A percentile compares a stretch with the other conserved stretches of the same genome.
Evolutionary conservation across 2,888 invertebrate species (phyloP).

Genomic region (Mesorhabditis spiculigera): DNA sequence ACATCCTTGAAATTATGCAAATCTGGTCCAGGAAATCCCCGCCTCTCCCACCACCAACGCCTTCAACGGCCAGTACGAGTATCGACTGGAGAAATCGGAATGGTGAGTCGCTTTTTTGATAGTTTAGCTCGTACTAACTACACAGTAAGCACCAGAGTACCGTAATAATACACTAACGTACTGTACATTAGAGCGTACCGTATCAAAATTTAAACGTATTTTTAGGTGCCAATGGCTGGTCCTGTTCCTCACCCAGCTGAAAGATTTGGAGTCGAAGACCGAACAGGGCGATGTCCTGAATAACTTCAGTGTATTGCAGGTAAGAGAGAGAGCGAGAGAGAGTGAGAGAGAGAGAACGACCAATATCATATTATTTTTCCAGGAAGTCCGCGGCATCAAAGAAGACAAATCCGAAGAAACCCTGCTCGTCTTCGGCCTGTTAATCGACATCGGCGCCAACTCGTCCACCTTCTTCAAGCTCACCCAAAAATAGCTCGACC

Average conservation of each 20-base stretch:
- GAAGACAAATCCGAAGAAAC: conserved; percentile 97
- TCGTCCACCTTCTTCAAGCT: not conserved
- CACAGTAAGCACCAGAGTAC: no score
- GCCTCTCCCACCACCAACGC: conserved; percentile 12
- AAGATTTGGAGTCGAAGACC: conserved; percentile 82
- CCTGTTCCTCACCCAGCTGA: conserved; percentile 97
- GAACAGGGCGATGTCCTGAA: conserved; percentile 99
- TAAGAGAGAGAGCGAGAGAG: conserved; percentile 59
- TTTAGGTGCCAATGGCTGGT: conserved; percentile 94
- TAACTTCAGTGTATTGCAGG: conserved; percentile 99
- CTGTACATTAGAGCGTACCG: not conserved
- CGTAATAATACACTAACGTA: not conserved
- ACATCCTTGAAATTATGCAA: not conserved
- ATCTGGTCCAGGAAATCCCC: conserved; percentile 17
- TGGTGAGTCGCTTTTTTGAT: no score
- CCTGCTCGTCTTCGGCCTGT: conserved; percentile 93
- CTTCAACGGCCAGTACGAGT: conserved; percentile 12
- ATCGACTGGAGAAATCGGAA: conserved; percentile 5
- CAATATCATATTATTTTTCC: not conserved
- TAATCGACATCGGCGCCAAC: conserved; percentile 80
- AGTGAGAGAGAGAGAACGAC: no score
- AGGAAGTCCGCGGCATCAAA: conserved; percentile 79
- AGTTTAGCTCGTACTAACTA: no score
- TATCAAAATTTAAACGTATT: conserved; percentile 8
- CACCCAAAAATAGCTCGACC: not conserved